phyloP scores from a whole-genome alignment of 1,140 invertebrate genomes.

The Macrotrachela quadricornifera region DNA sequence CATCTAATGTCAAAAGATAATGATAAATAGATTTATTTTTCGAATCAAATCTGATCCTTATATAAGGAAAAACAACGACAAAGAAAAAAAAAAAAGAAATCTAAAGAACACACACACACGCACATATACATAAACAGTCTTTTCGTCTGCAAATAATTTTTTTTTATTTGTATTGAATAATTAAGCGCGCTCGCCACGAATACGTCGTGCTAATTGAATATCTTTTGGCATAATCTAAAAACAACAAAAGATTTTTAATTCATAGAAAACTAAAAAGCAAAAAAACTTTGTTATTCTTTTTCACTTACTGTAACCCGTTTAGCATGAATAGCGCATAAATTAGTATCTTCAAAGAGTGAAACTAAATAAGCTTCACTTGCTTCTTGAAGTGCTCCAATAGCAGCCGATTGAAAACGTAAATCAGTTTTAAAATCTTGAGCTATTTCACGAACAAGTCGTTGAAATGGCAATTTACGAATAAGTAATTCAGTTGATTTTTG shows the following conservation, averaged over 20 bases:
- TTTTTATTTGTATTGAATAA: too few species aligned
- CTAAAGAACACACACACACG: too few species aligned
- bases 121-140: too few species aligned
- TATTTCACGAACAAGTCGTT: conserved; percentile 60
- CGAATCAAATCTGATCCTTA: too few species aligned
- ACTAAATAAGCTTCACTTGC: conserved; percentile 67
- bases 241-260: too few species aligned
- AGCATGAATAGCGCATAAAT: conserved; percentile 74
- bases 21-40: too few species aligned
- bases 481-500: conserved; percentile 58
- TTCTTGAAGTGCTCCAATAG: conserved; percentile 38
- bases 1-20: too few species aligned
- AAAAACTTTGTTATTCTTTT: conserved; percentile 39
- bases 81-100: too few species aligned
- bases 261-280: too few species aligned
- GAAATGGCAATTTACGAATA: conserved; percentile 59
- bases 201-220: conserved; percentile 42
- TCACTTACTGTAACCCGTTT: conserved; percentile 85
- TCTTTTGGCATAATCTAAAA: conserved; percentile 67
- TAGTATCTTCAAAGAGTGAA: conserved; percentile 68
- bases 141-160: too few species aligned
- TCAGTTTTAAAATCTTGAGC: conserved; percentile 50
- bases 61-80: too few species aligned
- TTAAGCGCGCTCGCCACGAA: conserved; percentile 22
- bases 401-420: conserved; percentile 36